phyloP scores from a whole-genome alignment of 2,113 vertebrate genomes.

The Rhinolophus sinicus region DNA sequence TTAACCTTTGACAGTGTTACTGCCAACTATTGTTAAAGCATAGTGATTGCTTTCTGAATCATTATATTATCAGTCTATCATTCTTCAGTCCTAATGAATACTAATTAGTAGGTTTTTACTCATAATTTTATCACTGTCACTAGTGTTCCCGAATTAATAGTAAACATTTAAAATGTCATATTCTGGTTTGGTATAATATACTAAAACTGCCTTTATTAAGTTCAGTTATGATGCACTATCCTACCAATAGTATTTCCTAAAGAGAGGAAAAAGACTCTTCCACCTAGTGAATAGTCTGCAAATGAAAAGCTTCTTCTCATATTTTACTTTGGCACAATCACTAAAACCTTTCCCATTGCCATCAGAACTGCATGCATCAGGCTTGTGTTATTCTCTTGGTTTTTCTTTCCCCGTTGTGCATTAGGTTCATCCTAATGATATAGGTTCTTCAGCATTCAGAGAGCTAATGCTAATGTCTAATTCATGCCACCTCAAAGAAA shows the following conservation, averaged over 20 bases:
- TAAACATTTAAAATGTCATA: slow-evolving; percentile 64
- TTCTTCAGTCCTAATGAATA: slow-evolving; percentile 60
- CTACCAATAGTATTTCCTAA: slow-evolving; percentile 53
- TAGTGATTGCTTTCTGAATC: slow-evolving; percentile 13
- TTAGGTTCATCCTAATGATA: slow-evolving; percentile 43
- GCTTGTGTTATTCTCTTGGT: slow-evolving; percentile 9
- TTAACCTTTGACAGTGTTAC: slow-evolving; percentile 42
- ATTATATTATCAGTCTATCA: slow-evolving; percentile 37
- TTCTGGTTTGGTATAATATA: slow-evolving; percentile 59
- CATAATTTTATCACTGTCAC: slow-evolving; percentile 60
- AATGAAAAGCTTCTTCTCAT: not conserved
- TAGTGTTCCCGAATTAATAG: slow-evolving; percentile 58
- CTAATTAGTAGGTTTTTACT: slow-evolving; percentile 65
- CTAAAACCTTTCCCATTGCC: not conserved
- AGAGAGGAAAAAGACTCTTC: not conserved
- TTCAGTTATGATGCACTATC: slow-evolving; percentile 19
- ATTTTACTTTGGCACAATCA: not conserved
- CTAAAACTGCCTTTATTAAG: not conserved
- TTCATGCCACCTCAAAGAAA: slow-evolving; percentile 65
- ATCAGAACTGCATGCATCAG: slow-evolving; percentile 7
- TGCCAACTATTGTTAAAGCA: slow-evolving; percentile 30
- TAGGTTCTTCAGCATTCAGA: slow-evolving; percentile 49
- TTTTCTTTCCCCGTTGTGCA: not conserved
- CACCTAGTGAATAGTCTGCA: slow-evolving; percentile 24
- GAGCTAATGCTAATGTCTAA: slow-evolving; percentile 34